A percentile compares a stretch with the other conserved stretches of the same genome.
phyloP scores from a whole-genome alignment of 1,140 invertebrate species.

The Globodera rostochiensis region DNA sequence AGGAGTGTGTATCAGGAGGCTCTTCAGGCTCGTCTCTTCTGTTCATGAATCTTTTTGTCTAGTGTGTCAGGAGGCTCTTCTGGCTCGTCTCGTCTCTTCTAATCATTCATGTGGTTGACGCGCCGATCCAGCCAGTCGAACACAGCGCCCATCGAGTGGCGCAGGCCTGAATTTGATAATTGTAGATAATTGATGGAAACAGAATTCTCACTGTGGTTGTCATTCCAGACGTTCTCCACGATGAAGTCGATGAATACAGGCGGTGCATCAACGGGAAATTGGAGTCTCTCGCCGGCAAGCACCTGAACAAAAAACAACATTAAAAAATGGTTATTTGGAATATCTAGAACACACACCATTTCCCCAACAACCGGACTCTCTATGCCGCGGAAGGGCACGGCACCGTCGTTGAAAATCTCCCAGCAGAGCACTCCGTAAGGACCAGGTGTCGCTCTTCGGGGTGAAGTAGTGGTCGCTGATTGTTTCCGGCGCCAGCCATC shows the following conservation, averaged over 20 bases:
- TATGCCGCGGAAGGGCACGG: constrained; percentile 37
- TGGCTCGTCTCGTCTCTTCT: too few species aligned
- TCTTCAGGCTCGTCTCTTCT: too few species aligned
- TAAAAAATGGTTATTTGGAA: not conserved
- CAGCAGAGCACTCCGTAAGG: constrained; percentile 40
- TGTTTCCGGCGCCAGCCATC: constrained; percentile 46
- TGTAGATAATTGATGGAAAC: too few species aligned
- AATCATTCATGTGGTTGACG: not conserved
- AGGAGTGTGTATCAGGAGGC: too few species aligned
- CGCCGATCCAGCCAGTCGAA: not conserved
- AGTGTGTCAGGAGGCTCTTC: too few species aligned
- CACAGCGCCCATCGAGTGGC: not conserved
- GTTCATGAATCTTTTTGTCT: too few species aligned
- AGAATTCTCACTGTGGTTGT: not conserved
- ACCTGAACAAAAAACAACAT: not conserved
- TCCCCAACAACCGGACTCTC: constrained; percentile 14
- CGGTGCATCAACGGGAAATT: not conserved
- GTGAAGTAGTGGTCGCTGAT: constrained; percentile 32
- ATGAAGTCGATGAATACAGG: not conserved
- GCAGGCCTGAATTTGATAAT: too few species aligned
- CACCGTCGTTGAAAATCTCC: constrained; percentile 36
- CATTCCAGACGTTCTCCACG: not conserved
- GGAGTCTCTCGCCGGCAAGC: not conserved
- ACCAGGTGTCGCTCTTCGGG: constrained; percentile 37
- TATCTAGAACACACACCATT: constrained; percentile 19